Evolutionary conservation across 2,888 invertebrate species (phyloP), one percentile per base, ranked within the genome.

Genomic region (Lucinisca nassula): DNA sequence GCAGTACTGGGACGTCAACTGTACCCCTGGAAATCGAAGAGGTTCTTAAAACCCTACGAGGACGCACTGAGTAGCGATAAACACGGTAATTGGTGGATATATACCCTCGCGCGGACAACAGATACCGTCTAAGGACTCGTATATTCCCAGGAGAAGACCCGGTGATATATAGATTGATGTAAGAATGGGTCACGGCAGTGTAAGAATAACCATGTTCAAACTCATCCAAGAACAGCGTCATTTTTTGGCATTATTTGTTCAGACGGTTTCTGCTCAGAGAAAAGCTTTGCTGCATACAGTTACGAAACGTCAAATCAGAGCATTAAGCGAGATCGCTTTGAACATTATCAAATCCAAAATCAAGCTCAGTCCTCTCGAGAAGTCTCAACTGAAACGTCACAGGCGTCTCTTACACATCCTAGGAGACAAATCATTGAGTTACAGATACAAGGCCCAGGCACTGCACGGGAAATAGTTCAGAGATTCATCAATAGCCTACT

Each of bases 281-380:
- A 82, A 79, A 35, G 82, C 75, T 0, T 17, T 85, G 10, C 17
- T 85, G n/a, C 55, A 79, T 32, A 82, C 82, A 27, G 75, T 85
- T 27, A 78, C 82, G 6, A 79, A 75, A 4, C 24, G 49, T 3
- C 87, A 87, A 70, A 12, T 87, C 24, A 83, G 81, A 81, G 77
- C 74, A 1, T 8, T 82, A 10, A 51, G 72, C 17, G 78, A 84
- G 73, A 70, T 84, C 4, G 70, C 61, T 24, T 45, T 40, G 10
- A 74, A 74, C 24, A 49, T 74, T 49, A n/a, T 74, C 40, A 74
- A 74, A 49, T 38, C 30, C 24, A 49, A 17, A 27, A 49, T 74
- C 6, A 24, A 45, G 27, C 17, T 74, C 10, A 74, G 40, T 27
- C 8, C 45, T 2, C 14, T 21, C 1, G 40, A 74, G 74, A 38